Percentiles rank a stretch among this genome's conserved stretches.
Conservation (phyloP, 2,888 invertebrate genomes). For the Amiota communis region DNA sequence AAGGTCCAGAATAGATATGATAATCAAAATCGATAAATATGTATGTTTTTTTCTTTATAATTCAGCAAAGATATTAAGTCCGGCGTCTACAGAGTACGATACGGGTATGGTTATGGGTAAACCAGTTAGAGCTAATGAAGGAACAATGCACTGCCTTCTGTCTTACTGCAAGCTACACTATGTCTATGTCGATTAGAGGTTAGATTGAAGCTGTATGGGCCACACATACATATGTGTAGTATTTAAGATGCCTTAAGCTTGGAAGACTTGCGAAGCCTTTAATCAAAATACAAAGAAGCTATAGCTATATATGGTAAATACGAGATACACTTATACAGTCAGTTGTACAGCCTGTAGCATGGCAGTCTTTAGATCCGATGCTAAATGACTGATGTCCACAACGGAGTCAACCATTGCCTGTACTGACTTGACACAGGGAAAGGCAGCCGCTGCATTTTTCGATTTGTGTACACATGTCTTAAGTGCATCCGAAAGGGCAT, state of each 20-base stretch:
- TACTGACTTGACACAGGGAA: conserved; percentile 91
- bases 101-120: background rate
- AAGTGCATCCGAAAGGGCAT: conserved; percentile 85
- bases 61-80: conserved; percentile 1
- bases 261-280: conserved; percentile 63
- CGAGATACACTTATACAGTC: conserved; percentile 52
- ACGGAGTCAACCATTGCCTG: conserved; percentile 96
- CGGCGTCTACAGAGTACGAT: background rate
- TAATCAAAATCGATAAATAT: background rate
- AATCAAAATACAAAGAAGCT: background rate
- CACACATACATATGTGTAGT: conserved; percentile 10
- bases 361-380: conserved; percentile 84
- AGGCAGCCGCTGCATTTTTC: conserved; percentile 92
- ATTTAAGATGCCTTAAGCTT: conserved; percentile 40
- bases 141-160: conserved; percentile 17
- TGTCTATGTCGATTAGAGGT: conserved; percentile 3
- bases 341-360: conserved; percentile 80
- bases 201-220: conserved; percentile 13
- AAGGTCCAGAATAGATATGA: conserved; percentile 6
- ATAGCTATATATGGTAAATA: conserved; percentile 24
- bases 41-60: background rate
- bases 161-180: conserved; percentile 6
- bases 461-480: conserved; percentile 90
- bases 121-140: conserved; percentile 9
- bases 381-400: conserved; percentile 87